Conservation (phyloP, 2,888 invertebrate species). For the Hypomecis atomaria region DNA sequence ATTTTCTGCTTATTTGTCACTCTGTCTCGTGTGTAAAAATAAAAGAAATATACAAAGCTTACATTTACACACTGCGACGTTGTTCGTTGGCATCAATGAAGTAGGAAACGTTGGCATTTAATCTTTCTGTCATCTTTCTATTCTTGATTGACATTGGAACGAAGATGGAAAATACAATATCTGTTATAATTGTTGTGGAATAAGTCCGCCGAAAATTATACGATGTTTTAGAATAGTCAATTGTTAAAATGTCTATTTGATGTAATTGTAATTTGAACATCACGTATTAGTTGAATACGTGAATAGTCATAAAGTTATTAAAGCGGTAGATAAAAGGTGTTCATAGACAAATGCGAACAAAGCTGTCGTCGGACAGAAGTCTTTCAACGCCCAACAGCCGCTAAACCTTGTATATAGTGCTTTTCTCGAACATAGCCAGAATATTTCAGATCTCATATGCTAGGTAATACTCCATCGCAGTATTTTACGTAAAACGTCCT, state of each 20-base stretch:
- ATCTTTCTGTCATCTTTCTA: not conserved
- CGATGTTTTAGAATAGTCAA: constrained; percentile 1
- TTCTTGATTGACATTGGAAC: not conserved
- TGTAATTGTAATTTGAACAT: not conserved
- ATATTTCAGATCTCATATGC: not conserved
- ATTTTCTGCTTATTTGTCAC: too few species aligned
- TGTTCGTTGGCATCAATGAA: not conserved
- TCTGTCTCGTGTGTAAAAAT: too few species aligned
- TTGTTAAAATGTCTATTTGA: not conserved
- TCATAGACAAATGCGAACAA: not conserved
- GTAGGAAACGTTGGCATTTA: too few species aligned
- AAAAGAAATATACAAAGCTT: not conserved
- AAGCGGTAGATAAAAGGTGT: not conserved
- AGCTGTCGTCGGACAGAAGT: not conserved
- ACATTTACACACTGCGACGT: not conserved
- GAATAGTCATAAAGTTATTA: not conserved
- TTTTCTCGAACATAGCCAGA: not conserved
- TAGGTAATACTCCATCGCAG: too few species aligned
- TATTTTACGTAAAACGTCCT: too few species aligned
- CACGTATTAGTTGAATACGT: not conserved
- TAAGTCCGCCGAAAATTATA: not conserved
- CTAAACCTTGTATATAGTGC: not conserved
- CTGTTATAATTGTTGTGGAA: too few species aligned
- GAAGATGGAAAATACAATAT: not conserved
- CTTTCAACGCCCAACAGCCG: not conserved